Evolutionary conservation across 2,888 invertebrate genomes (phyloP), one percentile per base, ranked within the genome.

Genomic region (Phaedon cochleariae): DNA sequence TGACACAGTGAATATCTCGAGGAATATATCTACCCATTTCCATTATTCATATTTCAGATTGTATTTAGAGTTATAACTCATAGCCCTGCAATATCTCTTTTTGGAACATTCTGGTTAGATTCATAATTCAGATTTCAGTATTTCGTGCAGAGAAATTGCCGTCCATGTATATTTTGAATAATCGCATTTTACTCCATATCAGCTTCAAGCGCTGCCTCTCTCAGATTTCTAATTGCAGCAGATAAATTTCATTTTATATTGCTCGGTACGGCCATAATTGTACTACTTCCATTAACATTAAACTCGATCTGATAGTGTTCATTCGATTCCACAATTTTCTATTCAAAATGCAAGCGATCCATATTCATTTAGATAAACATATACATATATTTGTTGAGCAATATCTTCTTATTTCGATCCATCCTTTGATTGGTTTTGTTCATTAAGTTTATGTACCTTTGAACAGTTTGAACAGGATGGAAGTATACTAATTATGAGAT

Each of bases 321-420:
- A 37, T 22, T n/a, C 55, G 48, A 62, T 55, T 62, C 49, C 34
- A 34, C 51, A 55, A 21, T 62, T 55, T 62, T 54, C 15, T 62
- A 55, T 62, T 46, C 37, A 55, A 62, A 62, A 48, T 48, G 21
- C 29, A 37, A 48, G 49, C 22, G 48, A 62, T 62, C 34, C 62
- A 62, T 62, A 62, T 62, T 62, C 62, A 62, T 62, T 55, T 45
- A 53, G 62, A 29, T 53, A 54, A 48, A 62, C 49, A 15, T 41
- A 41, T 41, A 41, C 15, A 26, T 26, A 26, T 26, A 26, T 26
- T 45, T 46, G 53, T 34, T 17, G 9, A n/a, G 31, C 34, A 21
- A 10, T 54, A 31, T 54, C 34, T 54, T 34, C 34, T 34, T 34
- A 34, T 34, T 34, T 12, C 34, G 6, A 10, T 34, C 34, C 12